phyloP scores from a whole-genome alignment of 1,140 invertebrate genomes.

The Drosophila parvula region DNA sequence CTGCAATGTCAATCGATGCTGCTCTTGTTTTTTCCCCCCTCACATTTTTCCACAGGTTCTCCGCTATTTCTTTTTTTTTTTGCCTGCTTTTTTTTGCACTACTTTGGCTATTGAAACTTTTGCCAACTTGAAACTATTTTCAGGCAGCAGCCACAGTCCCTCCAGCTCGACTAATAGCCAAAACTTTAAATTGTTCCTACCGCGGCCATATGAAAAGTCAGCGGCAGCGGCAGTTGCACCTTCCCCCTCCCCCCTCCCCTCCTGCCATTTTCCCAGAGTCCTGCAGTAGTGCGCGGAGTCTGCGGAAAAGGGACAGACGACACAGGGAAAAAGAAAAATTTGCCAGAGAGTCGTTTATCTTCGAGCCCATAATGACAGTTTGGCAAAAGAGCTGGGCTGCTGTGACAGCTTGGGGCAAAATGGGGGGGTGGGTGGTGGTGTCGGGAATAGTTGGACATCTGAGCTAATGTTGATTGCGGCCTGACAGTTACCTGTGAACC shows the following conservation, averaged over 20 bases:
- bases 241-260: neutral
- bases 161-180: constrained; percentile 68
- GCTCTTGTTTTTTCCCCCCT: constrained; percentile 27
- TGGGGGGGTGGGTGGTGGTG: constrained; percentile 7
- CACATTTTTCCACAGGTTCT: constrained; percentile 36
- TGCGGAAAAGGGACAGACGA: neutral
- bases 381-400: constrained; percentile 68
- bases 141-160: constrained; percentile 25
- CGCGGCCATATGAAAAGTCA: constrained; percentile 79
- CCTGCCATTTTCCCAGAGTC: constrained; percentile 20
- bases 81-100: constrained; percentile 6
- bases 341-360: constrained; percentile 77
- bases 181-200: constrained; percentile 80
- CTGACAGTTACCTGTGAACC: constrained; percentile 52
- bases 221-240: constrained; percentile 29
- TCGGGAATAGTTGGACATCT: constrained; percentile 29
- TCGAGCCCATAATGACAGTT: constrained; percentile 79
- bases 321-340: constrained; percentile 49
- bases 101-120: constrained; percentile 62
- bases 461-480: constrained; percentile 55
- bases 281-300: no score
- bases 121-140: constrained; percentile 78
- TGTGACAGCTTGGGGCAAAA: constrained; percentile 58
- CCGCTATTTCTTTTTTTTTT: neutral
- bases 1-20: constrained; percentile 74